Percentiles rank a stretch among this genome's conserved stretches.
Conservation (phyloP, 2,113 vertebrate species). For the Dissostichus mawsoni region DNA sequence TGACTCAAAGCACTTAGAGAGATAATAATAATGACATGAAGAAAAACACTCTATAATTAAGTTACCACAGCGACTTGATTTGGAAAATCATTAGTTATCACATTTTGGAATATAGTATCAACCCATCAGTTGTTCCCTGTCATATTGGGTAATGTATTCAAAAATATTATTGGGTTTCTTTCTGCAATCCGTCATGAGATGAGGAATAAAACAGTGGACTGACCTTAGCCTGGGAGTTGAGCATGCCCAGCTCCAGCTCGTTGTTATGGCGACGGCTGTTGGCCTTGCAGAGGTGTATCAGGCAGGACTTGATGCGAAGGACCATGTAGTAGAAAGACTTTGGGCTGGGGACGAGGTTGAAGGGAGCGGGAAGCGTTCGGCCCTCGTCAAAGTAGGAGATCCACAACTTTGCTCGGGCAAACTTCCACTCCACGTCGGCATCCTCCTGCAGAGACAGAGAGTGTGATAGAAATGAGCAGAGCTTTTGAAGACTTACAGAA, state of each 20-base stretch:
- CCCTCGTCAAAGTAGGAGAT: slow-evolving; percentile 98
- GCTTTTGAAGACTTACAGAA: background rate
- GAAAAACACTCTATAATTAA: slow-evolving; percentile 11
- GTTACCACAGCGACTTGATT: background rate
- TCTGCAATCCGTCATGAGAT: background rate
- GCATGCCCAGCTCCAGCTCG: slow-evolving; percentile 96
- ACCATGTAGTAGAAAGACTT: slow-evolving; percentile 98
- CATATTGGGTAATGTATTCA: background rate
- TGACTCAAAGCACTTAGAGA: background rate
- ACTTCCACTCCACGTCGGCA: slow-evolving; percentile 98
- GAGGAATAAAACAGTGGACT: slow-evolving; percentile 20
- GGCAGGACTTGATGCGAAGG: slow-evolving; percentile 92
- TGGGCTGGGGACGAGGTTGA: slow-evolving; percentile 96
- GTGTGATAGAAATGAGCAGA: background rate
- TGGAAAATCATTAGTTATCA: slow-evolving; percentile 2
- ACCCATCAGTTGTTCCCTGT: background rate
- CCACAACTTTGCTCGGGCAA: slow-evolving; percentile 97
- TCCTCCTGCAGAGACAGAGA: slow-evolving; percentile 87
- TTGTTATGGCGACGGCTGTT: slow-evolving; percentile 90
- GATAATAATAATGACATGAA: background rate
- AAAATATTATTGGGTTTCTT: slow-evolving; percentile 3
- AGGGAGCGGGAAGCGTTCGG: slow-evolving; percentile 94
- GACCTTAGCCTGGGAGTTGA: slow-evolving; percentile 92
- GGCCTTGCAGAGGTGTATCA: slow-evolving; percentile 93
- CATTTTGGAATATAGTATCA: background rate